These are phyloP conservation scores for Endomychus coccineus DNA, from an alignment of 2,888 invertebrate genomes.

Conservation along the genomic window DNA sequence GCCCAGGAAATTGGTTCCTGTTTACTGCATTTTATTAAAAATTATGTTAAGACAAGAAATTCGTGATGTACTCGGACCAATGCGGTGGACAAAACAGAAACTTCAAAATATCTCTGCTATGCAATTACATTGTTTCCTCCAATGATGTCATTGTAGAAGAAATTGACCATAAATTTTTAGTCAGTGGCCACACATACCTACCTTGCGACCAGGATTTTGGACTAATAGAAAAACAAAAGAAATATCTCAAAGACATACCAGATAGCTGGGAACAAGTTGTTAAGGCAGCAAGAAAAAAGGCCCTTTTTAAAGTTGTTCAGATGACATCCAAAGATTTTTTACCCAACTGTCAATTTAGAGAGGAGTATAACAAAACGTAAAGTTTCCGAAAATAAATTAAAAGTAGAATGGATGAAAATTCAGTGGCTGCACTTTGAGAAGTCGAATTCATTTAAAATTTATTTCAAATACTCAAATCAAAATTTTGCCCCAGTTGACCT, in stretches of 20 bases:
- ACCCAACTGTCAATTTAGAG: not conserved
- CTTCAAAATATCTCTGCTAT: not conserved
- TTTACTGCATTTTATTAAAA: constrained; percentile 6
- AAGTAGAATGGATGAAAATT: not conserved
- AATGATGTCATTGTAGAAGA: constrained; percentile 1
- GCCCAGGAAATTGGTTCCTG: constrained; percentile 23
- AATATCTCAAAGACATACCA: not conserved
- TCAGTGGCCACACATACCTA: constrained; percentile 12
- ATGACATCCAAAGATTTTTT: too few species aligned
- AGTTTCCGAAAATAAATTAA: not conserved
- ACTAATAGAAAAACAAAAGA: constrained; percentile 9
- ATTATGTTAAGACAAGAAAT: not conserved
- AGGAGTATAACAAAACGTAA: not conserved
- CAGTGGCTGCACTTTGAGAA: constrained; percentile 1
- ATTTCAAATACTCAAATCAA: too few species aligned
- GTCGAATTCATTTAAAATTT: not conserved
- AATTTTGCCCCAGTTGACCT: too few species aligned
- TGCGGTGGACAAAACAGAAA: constrained; percentile 15
- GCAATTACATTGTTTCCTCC: not conserved
- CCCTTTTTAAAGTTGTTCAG: too few species aligned
- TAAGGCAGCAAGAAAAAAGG: too few species aligned
- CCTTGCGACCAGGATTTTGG: constrained; percentile 11
- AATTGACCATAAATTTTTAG: constrained; percentile 15
- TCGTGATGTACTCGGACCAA: constrained; percentile 10
- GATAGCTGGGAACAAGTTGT: constrained; percentile 1